phyloP scores from a whole-genome alignment of 2,888 invertebrate genomes.

The Alloscopus bannaensis region DNA sequence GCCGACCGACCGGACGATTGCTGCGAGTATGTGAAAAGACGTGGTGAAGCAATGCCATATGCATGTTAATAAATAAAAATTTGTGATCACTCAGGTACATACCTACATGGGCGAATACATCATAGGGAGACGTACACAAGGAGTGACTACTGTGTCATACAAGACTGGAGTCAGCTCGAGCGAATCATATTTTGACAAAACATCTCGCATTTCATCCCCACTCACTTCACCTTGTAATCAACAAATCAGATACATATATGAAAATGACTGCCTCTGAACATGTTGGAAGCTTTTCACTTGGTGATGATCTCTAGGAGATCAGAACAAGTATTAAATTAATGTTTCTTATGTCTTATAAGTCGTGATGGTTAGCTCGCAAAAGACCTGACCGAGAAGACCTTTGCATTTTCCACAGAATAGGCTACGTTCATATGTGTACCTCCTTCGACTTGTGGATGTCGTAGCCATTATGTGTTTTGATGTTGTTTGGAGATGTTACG shows the following conservation, averaged over 20 bases:
- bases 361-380: conserved; percentile 16
- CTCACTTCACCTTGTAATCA: no score
- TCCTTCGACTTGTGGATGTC: no score
- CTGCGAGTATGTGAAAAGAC: conserved; percentile 28
- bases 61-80: conserved; percentile 46
- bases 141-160: conserved; percentile 34
- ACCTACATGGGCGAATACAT: conserved; percentile 12
- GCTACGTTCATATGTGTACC: no score
- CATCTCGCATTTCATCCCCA: no score
- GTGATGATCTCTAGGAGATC: not conserved
- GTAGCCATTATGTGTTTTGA: no score
- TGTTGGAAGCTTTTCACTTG: not conserved
- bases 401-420: not conserved
- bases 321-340: conserved; percentile 5
- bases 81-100: conserved; percentile 52
- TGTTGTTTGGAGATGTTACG: not conserved
- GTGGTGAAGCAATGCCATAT: conserved; percentile 29
- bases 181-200: conserved; percentile 29
- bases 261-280: not conserved
- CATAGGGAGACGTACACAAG: conserved; percentile 28
- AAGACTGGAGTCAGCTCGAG: not conserved
- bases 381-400: conserved; percentile 19
- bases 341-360: not conserved
- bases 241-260: no score
- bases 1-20: not conserved